Conservation (phyloP, 2,888 invertebrate genomes). For the Mantis religiosa region DNA sequence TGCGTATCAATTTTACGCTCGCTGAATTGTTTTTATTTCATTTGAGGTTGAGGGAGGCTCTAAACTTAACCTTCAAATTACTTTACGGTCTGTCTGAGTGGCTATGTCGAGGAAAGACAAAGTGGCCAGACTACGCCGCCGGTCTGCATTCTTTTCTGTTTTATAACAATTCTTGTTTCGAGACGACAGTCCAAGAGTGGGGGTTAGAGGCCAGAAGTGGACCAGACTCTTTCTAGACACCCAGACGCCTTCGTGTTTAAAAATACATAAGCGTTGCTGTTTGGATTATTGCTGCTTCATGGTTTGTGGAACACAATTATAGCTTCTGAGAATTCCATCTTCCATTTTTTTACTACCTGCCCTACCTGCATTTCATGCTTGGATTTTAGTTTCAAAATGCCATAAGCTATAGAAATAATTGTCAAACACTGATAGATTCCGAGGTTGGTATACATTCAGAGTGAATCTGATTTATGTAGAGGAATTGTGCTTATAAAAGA, state of each 20-base stretch:
- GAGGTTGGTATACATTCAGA: too few relatives aligned
- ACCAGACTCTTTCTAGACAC: neutral
- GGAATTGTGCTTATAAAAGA: too few relatives aligned
- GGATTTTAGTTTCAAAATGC: too few relatives aligned
- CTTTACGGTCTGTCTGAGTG: neutral
- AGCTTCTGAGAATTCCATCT: neutral
- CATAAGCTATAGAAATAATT: too few relatives aligned
- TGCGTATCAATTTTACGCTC: too few relatives aligned
- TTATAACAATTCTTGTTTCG: neutral
- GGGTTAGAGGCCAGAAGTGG: neutral
- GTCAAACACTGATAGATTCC: too few relatives aligned
- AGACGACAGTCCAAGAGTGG: neutral
- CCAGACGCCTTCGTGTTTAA: neutral
- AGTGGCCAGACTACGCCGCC: neutral
- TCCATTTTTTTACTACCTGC: too few relatives aligned
- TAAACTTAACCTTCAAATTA: neutral
- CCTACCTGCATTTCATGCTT: too few relatives aligned
- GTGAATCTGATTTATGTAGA: too few relatives aligned
- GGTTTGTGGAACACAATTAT: neutral
- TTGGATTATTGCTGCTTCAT: neutral
- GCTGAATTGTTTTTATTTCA: too few relatives aligned
- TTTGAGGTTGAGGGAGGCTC: neutral
- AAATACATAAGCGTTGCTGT: neutral
- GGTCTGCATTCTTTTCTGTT: neutral
- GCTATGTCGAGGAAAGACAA: neutral